These are phyloP conservation scores for Branchinecta lynchi DNA, from an alignment of 1,140 invertebrate genomes.

Conservation along the genomic window DNA sequence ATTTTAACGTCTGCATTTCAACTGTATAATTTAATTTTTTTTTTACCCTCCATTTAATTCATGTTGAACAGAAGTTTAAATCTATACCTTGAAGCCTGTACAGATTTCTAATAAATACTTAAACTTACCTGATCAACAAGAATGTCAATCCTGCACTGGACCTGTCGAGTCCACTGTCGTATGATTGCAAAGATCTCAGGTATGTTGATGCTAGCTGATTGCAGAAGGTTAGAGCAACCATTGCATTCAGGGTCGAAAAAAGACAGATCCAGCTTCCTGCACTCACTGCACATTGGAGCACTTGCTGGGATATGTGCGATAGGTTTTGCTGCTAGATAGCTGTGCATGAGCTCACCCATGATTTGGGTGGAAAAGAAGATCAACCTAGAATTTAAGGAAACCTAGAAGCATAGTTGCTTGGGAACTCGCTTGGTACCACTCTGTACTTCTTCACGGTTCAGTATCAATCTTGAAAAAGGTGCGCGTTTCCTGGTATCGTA, in stretches of 20 bases:
- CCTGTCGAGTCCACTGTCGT: constrained; percentile 40
- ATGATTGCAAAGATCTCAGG: constrained; percentile 38
- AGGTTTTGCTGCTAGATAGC: background rate
- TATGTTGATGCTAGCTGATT: constrained; percentile 31
- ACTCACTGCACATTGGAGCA: constrained; percentile 35
- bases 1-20: no score
- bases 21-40: no score
- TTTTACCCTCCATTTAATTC: no score
- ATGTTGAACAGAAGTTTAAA: no score
- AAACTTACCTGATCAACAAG: constrained; percentile 33
- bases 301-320: constrained; percentile 34
- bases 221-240: constrained; percentile 32
- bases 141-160: constrained; percentile 36
- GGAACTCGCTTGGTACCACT: no score
- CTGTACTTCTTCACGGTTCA: no score
- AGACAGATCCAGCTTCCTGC: constrained; percentile 33
- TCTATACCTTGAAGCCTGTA: no score
- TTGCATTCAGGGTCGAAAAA: constrained; percentile 38
- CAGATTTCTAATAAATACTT: background rate
- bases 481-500: no score
- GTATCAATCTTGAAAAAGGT: no score
- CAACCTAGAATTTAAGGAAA: no score
- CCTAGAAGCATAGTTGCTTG: no score
- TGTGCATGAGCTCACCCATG: background rate
- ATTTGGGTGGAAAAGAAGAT: no score